A percentile compares a stretch with the other conserved stretches of the same genome.
These are phyloP conservation scores for Parthenolecanium corni DNA, from an alignment of 2,888 invertebrate species.

Conservation along the genomic window DNA sequence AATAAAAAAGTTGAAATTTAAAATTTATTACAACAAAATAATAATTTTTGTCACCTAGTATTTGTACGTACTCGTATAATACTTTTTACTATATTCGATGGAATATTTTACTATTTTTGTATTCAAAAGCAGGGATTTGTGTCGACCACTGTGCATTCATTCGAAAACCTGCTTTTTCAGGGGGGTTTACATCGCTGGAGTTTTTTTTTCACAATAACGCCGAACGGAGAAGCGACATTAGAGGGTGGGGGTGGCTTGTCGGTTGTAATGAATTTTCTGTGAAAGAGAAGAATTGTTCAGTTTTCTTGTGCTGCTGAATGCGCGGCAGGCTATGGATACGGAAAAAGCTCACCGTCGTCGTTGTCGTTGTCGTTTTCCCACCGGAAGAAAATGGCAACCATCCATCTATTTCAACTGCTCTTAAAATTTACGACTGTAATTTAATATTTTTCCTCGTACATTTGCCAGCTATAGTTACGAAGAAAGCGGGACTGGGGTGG, in stretches of 20 bases:
- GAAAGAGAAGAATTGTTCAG: constrained; percentile 28
- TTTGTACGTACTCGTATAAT: no score
- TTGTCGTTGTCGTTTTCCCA: constrained; percentile 1
- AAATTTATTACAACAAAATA: no score
- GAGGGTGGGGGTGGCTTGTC: constrained; percentile 19
- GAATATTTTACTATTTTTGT: no score
- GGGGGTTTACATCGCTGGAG: no score
- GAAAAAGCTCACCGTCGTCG: constrained; percentile 6
- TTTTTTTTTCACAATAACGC: constrained; percentile 4
- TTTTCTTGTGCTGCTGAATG: constrained; percentile 1
- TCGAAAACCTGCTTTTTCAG: no score
- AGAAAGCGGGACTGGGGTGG: neutral
- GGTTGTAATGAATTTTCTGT: constrained; percentile 27
- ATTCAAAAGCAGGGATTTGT: no score
- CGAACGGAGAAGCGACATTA: constrained; percentile 15
- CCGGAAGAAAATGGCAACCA: constrained; percentile 27
- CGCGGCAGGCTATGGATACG: neutral
- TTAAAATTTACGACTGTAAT: constrained; percentile 27
- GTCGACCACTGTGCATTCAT: no score
- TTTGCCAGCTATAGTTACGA: neutral
- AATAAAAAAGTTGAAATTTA: no score
- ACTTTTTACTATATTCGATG: no score
- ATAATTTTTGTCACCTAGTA: no score
- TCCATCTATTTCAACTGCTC: constrained; percentile 27
- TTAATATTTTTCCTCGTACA: constrained; percentile 23